Base-by-base conservation (phyloP, 2,888 invertebrate genomes). In the Ethmia dodecea region DNA sequence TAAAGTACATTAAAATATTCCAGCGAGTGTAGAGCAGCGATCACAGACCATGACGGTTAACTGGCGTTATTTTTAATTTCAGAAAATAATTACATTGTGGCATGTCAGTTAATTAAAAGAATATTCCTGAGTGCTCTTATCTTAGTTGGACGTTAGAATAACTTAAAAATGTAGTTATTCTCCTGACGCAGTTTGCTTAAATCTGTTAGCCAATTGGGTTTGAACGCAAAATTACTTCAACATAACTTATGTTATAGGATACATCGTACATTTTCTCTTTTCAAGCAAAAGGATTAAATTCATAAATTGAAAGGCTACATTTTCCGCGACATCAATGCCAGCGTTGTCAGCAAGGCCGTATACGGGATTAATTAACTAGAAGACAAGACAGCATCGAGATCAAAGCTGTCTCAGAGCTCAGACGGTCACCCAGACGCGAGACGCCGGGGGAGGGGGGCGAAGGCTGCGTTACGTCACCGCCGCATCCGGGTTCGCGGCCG, bases 401-500 rank as follows among this genome's bases (percentile, higher is more conserved):
- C 63, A 66, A 65, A 63, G 65, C 49, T 52, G 53, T 52, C 62
- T n/a, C n/a, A n/a, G n/a, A 52, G 58, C 61, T 64, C 66, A 81
- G 83, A 81, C 81, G 68, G 64, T 47, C 64, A 63, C 55, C 79
- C 75, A 81, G 83, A 81, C 81, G 64, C 49, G 55, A 40, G 53
- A 59, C 57, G 64, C 52, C 59, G 54, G 56, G 52, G 57, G 49
- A 43, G 51, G 55, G 43, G 39, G 42, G 44, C 38, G 69, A 73
- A 75, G 77, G 74, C 75, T 72, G 75, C 55, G 66, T 83, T 79
- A 80, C 83, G 80, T 83, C 83, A 39, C 13, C 40, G 62, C 66
- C 60, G 74, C 73, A 83, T 83, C 84, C 84, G 84, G 84, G 84
- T 83, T 83, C 84, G 80, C 75, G 80, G 75, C 76, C 80, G 76